These are phyloP conservation scores for Linnaemya tessellans DNA, from an alignment of 2,888 invertebrate genomes.

Conservation along the genomic window DNA sequence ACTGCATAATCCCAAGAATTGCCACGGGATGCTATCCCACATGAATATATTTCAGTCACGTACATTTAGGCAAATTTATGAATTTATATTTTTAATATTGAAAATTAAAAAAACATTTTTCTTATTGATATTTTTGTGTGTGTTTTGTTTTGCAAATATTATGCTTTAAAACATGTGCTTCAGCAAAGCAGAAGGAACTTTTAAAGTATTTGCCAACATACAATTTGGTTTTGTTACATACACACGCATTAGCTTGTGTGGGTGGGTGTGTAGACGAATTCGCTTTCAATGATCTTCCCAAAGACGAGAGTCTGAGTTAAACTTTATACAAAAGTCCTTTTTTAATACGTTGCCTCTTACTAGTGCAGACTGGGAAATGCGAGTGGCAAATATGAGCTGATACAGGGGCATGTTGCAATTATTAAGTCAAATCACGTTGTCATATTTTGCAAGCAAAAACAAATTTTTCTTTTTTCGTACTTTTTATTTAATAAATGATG, in stretches of 20 bases:
- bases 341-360: constrained; percentile 39
- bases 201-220: constrained; percentile 33
- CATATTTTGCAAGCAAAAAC: constrained; percentile 49
- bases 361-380: background rate
- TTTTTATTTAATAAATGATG: constrained; percentile 71
- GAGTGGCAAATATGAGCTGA: constrained; percentile 34
- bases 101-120: constrained; percentile 26
- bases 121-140: background rate
- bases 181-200: background rate
- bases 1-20: background rate
- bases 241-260: background rate
- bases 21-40: background rate
- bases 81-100: constrained; percentile 56
- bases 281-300: constrained; percentile 35
- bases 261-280: background rate
- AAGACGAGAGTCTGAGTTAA: constrained; percentile 32
- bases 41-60: background rate
- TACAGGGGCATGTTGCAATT: constrained; percentile 21
- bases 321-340: constrained; percentile 53
- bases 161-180: constrained; percentile 45
- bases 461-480: constrained; percentile 23
- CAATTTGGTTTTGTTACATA: background rate
- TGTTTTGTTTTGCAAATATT: constrained; percentile 39
- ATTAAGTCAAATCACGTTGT: constrained; percentile 70
- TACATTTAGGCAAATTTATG: constrained; percentile 18